These are phyloP conservation scores for Theretra japonica DNA, from an alignment of 2,888 invertebrate species.

Conservation along the genomic window DNA sequence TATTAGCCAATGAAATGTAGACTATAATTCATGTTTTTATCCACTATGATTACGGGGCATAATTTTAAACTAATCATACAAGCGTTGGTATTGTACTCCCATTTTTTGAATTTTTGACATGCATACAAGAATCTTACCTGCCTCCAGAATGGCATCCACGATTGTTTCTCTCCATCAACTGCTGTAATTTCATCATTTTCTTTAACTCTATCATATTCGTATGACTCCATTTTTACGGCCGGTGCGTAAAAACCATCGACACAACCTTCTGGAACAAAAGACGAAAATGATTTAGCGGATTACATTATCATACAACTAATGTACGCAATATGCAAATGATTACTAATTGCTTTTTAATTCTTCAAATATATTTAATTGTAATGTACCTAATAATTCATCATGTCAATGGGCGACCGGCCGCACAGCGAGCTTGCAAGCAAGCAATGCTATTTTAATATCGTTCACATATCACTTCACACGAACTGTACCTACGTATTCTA, in stretches of 20 bases:
- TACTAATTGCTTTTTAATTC: not conserved
- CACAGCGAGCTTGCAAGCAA: not conserved
- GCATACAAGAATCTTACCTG: not conserved
- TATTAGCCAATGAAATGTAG: too few species aligned
- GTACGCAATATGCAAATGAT: not conserved
- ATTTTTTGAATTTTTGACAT: not conserved
- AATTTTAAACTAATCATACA: too few species aligned
- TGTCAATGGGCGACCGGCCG: not conserved
- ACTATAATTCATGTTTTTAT: too few species aligned
- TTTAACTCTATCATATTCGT: not conserved
- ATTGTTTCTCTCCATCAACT: not conserved
- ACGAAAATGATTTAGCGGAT: not conserved
- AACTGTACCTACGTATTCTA: not conserved
- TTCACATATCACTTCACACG: slow-evolving; percentile 3
- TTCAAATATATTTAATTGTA: not conserved
- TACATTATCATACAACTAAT: not conserved
- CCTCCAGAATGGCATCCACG: not conserved
- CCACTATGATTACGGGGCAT: too few species aligned
- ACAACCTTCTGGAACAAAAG: slow-evolving; percentile 4
- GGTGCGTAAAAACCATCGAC: too few species aligned
- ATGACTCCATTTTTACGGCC: slow-evolving; percentile 1
- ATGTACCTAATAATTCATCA: not conserved
- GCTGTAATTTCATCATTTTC: not conserved
- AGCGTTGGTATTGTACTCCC: too few species aligned
- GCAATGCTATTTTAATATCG: not conserved